Conservation (phyloP, 2,113 vertebrate species). For the Eclectus roratus region DNA sequence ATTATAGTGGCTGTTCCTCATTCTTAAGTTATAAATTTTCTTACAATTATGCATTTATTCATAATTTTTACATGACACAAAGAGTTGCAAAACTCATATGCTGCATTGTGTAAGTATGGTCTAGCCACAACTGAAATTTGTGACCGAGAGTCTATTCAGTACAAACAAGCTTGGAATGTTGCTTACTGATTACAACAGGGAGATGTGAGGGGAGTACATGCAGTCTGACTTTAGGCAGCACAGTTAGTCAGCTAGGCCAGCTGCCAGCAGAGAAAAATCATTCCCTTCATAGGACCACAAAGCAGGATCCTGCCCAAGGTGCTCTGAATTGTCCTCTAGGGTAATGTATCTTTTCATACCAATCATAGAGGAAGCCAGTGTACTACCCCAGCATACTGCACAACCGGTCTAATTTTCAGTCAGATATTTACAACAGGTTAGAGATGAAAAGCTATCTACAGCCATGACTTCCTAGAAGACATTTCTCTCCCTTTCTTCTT, state of each 20-base stretch:
- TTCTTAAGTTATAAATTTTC: neutral
- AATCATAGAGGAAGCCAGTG: neutral
- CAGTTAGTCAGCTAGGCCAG: neutral
- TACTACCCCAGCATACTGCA: neutral
- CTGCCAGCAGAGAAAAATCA: neutral
- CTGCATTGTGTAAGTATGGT: neutral
- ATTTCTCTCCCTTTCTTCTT: neutral
- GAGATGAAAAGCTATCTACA: neutral
- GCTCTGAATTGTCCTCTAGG: neutral
- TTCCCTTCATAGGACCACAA: neutral
- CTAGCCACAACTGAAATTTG: neutral
- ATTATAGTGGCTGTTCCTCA: neutral
- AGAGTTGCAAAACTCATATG: neutral
- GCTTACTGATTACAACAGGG: neutral
- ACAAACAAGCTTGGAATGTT: neutral
- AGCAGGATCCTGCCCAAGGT: neutral
- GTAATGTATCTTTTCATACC: neutral
- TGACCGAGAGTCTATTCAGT: neutral
- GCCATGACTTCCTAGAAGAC: neutral
- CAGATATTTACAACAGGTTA: neutral
- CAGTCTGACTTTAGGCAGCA: neutral
- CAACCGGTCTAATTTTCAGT: neutral
- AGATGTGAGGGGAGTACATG: accelerated
- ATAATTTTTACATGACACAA: neutral
- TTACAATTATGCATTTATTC: neutral